Evolutionary conservation across 2,113 vertebrate species (phyloP).

Genomic region (Salvelinus alpinus): DNA sequence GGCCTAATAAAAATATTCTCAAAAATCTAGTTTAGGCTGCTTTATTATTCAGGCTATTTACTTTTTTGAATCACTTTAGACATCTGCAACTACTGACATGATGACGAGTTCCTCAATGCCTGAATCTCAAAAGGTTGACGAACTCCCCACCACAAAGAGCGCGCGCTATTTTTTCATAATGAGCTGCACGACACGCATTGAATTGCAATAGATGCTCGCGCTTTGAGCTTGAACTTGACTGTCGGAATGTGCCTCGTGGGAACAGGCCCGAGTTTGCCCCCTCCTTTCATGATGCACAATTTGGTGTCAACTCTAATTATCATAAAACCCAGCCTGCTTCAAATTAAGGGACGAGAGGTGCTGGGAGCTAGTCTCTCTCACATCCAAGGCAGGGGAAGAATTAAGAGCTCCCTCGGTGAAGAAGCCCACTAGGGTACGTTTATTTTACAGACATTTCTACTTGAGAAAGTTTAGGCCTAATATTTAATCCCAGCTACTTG

Average conservation of each 20-base stretch:
- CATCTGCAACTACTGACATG: background rate
- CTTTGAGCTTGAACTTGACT: constrained; percentile 82
- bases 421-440: too few relatives aligned
- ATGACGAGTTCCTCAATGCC: constrained; percentile 12
- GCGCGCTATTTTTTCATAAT: constrained; percentile 52
- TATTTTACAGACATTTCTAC: too few relatives aligned
- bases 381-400: constrained; percentile 54
- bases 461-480: too few relatives aligned
- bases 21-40: background rate
- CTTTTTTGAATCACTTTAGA: background rate
- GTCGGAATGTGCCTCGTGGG: constrained; percentile 73
- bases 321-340: constrained; percentile 74
- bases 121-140: constrained; percentile 49
- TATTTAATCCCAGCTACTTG: too few relatives aligned
- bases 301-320: constrained; percentile 75
- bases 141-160: constrained; percentile 56
- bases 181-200: constrained; percentile 65
- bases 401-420: constrained; percentile 40
- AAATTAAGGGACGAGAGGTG: constrained; percentile 68
- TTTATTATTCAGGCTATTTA: background rate
- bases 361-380: constrained; percentile 48
- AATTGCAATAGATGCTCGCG: constrained; percentile 61
- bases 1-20: background rate
- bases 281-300: constrained; percentile 65
- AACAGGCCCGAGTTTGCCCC: constrained; percentile 65